Percentiles rank a stretch among this genome's conserved stretches.
Evolutionary conservation across 23 tunicate genomes (phyloP).

Genomic region (Clavelina lepadiformis): DNA sequence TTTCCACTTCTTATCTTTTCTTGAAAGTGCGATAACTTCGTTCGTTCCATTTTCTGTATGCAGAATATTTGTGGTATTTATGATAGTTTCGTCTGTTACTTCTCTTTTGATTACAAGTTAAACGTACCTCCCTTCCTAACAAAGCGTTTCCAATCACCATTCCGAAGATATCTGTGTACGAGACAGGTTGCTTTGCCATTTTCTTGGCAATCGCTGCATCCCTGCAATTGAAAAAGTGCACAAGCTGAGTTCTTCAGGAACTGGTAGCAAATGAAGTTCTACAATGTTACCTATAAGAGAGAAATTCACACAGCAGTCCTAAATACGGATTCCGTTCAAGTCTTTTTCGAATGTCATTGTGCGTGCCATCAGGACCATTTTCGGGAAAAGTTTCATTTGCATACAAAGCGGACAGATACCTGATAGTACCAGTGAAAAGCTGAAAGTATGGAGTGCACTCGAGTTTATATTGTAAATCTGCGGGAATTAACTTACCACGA

Average conservation of each 20-base stretch:
- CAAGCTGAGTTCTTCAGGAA: too few relatives aligned
- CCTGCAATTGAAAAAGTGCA: too few relatives aligned
- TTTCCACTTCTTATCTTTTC: conserved; percentile 32
- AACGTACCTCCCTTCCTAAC: conserved; percentile 42
- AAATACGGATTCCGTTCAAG: conserved; percentile 39
- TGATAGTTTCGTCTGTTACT: too few relatives aligned
- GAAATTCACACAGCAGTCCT: conserved; percentile 38
- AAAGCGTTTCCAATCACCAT: conserved; percentile 61
- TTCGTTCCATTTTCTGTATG: conserved; percentile 45
- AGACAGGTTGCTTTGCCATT: conserved; percentile 58
- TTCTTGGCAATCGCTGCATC: conserved; percentile 14
- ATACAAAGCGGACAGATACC: conserved; percentile 74
- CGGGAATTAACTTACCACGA: conserved; percentile 30
- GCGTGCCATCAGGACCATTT: conserved; percentile 29
- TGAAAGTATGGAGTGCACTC: too few relatives aligned
- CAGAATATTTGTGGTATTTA: too few relatives aligned
- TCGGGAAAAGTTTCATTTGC: conserved; percentile 46
- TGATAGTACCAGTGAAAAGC: too few relatives aligned
- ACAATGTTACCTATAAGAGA: too few relatives aligned
- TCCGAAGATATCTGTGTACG: conserved; percentile 81
- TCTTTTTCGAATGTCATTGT: conserved; percentile 30
- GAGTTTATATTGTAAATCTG: too few relatives aligned
- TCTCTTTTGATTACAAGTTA: too few relatives aligned
- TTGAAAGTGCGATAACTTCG: conserved; percentile 42
- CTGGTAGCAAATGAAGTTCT: too few relatives aligned